Percentiles rank a stretch among this genome's conserved stretches.
Conservation (phyloP, 1,140 invertebrate genomes). For the Conus betulinus region DNA sequence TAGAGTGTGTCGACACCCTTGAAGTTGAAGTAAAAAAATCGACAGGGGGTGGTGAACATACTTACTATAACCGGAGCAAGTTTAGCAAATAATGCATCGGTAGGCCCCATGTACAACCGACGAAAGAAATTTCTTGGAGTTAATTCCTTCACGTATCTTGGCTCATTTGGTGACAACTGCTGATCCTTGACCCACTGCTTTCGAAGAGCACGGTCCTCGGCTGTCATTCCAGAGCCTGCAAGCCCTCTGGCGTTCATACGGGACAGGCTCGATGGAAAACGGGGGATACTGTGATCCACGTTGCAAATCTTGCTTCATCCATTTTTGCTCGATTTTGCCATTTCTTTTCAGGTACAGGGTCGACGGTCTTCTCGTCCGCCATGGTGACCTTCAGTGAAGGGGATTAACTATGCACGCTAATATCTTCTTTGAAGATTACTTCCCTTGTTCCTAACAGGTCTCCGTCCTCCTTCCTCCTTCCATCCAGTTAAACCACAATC, state of each 20-base stretch:
- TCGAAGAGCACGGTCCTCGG: slow-evolving; percentile 67
- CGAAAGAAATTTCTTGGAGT: slow-evolving; percentile 63
- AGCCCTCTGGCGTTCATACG: slow-evolving; percentile 66
- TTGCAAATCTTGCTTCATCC: slow-evolving; percentile 48
- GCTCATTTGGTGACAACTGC: slow-evolving; percentile 69
- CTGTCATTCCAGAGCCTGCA: slow-evolving; percentile 63
- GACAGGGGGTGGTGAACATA: background rate
- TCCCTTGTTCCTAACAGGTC: background rate
- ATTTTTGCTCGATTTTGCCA: slow-evolving; percentile 51
- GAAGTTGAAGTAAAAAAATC: background rate
- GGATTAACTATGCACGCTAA: background rate
- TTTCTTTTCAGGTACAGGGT: slow-evolving; percentile 51
- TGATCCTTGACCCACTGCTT: slow-evolving; percentile 73
- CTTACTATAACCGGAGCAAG: slow-evolving; percentile 55
- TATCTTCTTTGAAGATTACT: background rate
- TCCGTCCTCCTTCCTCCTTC: too few relatives aligned
- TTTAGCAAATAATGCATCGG: slow-evolving; percentile 49
- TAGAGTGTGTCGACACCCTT: background rate
- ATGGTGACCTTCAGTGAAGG: slow-evolving; percentile 40
- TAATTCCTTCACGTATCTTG: slow-evolving; percentile 61
- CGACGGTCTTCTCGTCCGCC: slow-evolving; percentile 38
- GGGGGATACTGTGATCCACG: slow-evolving; percentile 65
- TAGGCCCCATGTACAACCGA: slow-evolving; percentile 53
- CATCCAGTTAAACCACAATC: too few relatives aligned
- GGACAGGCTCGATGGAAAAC: slow-evolving; percentile 70